Percentiles rank a stretch among this genome's conserved stretches.
phyloP scores from a whole-genome alignment of 2,797 vertebrate species.

The Labeo calbasu region DNA sequence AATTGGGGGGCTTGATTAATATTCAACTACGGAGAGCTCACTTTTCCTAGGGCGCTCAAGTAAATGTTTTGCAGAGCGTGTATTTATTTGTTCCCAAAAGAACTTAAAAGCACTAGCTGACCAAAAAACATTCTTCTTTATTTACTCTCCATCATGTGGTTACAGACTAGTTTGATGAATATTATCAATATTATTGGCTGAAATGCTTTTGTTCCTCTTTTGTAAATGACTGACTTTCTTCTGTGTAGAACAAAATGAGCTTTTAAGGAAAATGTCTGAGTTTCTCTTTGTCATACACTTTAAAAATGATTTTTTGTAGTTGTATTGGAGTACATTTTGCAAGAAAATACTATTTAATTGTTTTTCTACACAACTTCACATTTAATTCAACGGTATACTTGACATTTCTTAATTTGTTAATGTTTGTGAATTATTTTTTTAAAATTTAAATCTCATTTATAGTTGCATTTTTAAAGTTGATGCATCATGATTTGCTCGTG shows the following conservation, averaged over 20 bases:
- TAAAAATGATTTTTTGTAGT: not conserved
- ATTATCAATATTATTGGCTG: not conserved
- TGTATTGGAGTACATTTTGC: not conserved
- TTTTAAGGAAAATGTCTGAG: not conserved
- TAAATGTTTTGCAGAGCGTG: conserved; percentile 30
- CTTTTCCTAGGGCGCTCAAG: conserved; percentile 1
- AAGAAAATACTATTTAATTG: not conserved
- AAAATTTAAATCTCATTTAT: not conserved
- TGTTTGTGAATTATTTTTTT: no score
- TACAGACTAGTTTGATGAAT: not conserved
- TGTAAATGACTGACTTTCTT: not conserved
- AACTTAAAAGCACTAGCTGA: not conserved
- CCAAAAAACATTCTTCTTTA: not conserved
- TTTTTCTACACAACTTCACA: no score
- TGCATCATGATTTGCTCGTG: not conserved
- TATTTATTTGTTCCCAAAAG: not conserved
- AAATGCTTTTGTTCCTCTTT: not conserved
- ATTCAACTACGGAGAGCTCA: conserved; percentile 25
- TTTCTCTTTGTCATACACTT: not conserved
- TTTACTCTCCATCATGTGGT: not conserved
- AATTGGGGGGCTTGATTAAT: conserved; percentile 15
- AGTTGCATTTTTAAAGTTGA: not conserved
- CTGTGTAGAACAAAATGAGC: not conserved
- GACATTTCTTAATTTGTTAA: no score
- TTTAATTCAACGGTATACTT: no score